These are phyloP conservation scores for Leptinotarsa rubiginosa DNA, from an alignment of 2,888 invertebrate species.

Conservation along the genomic window DNA sequence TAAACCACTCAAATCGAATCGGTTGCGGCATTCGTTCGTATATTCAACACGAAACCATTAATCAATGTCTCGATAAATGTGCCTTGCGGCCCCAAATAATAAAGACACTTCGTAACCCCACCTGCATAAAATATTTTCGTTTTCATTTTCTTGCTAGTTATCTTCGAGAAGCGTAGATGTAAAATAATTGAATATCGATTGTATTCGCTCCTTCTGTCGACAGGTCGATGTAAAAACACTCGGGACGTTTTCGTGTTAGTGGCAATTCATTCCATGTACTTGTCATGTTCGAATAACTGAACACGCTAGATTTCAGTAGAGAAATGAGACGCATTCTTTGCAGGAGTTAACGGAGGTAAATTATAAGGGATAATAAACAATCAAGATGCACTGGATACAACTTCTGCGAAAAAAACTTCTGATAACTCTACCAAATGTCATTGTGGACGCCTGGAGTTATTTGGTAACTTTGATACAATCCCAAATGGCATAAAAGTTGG, in stretches of 20 bases:
- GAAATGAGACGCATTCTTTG: conserved; percentile 2
- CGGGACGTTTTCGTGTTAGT: conserved; percentile 9
- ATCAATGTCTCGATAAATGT: conserved; percentile 36
- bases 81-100: conserved; percentile 35
- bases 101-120: conserved; percentile 33
- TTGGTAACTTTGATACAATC: no score
- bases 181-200: conserved; percentile 34
- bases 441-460: no score
- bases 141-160: conserved; percentile 39
- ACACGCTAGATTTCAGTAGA: conserved; percentile 9
- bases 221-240: background rate
- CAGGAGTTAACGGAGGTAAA: background rate
- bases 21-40: conserved; percentile 29
- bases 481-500: no score
- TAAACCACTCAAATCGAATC: conserved; percentile 21
- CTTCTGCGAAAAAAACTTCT: no score
- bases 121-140: conserved; percentile 35
- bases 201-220: conserved; percentile 9
- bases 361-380: background rate
- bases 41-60: conserved; percentile 34
- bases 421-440: no score
- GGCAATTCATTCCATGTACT: conserved; percentile 1
- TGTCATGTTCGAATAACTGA: conserved; percentile 11
- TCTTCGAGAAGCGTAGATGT: conserved; percentile 29
- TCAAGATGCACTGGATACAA: no score